phyloP scores from a whole-genome alignment of 2,888 invertebrate species.

The Platycheirus rosarum region DNA sequence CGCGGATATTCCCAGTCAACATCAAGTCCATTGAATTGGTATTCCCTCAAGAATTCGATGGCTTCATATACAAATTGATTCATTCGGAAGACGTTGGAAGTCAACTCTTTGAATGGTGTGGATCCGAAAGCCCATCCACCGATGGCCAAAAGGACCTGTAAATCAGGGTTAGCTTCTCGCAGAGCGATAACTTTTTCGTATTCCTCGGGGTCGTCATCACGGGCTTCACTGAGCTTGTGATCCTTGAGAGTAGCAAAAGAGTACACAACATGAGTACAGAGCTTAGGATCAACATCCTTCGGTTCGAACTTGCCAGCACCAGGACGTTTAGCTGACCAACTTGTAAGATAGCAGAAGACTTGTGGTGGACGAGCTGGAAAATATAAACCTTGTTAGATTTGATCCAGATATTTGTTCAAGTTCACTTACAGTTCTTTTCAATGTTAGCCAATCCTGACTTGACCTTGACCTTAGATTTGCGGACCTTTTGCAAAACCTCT shows the following conservation, averaged over 20 bases:
- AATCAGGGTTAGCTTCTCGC: conserved; percentile 93
- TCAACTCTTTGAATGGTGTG: conserved; percentile 95
- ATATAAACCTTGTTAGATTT: background rate
- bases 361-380: conserved; percentile 90
- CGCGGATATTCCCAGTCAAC: conserved; percentile 97
- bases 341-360: conserved; percentile 97
- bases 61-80: conserved; percentile 97
- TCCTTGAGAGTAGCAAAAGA: conserved; percentile 96
- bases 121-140: conserved; percentile 99
- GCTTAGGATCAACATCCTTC: conserved; percentile 92
- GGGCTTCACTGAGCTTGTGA: conserved; percentile 90
- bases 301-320: conserved; percentile 94
- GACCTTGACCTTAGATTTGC: conserved; percentile 87
- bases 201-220: conserved; percentile 92
- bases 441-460: conserved; percentile 83
- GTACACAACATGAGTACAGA: conserved; percentile 97
- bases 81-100: conserved; percentile 95
- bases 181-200: conserved; percentile 93
- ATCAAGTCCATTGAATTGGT: conserved; percentile 95
- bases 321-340: conserved; percentile 96
- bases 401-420: no score
- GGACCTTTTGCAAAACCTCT: conserved; percentile 87
- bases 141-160: conserved; percentile 93
- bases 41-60: conserved; percentile 94
- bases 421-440: conserved; percentile 86